Percentiles rank a stretch among this genome's conserved stretches.
phyloP scores from a whole-genome alignment of 1,140 invertebrate genomes.

The Trichomalopsis sarcophagae region DNA sequence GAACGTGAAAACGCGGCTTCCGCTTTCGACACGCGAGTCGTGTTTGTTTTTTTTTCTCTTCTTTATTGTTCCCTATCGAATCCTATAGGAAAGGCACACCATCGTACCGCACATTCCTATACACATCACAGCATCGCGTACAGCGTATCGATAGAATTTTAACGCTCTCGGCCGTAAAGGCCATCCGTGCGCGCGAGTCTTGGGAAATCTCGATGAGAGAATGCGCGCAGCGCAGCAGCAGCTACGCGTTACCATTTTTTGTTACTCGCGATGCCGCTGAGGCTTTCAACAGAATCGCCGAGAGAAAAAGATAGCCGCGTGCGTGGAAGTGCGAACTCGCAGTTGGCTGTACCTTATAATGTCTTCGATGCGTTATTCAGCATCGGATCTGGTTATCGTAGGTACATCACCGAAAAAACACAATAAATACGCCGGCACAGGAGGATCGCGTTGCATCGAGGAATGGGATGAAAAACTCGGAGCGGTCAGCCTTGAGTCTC shows the following conservation, averaged over 20 bases:
- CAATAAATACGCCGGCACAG: too few species aligned
- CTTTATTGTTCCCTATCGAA: not conserved
- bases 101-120: too few species aligned
- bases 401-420: too few species aligned
- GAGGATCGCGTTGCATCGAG: constrained; percentile 29
- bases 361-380: constrained; percentile 31
- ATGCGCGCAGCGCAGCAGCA: not conserved
- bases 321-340: not conserved
- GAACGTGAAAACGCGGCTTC: not conserved
- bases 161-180: not conserved
- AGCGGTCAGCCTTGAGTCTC: constrained; percentile 59
- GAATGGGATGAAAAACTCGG: constrained; percentile 44
- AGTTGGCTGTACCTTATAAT: constrained; percentile 15
- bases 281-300: not conserved
- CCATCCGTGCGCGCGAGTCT: not conserved
- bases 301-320: too few species aligned
- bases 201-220: not conserved
- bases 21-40: constrained; percentile 13
- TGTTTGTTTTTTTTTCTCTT: not conserved
- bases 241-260: not conserved
- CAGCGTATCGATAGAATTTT: not conserved
- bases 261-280: not conserved
- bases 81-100: not conserved
- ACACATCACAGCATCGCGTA: too few species aligned
- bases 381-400: too few species aligned